A percentile compares a stretch with the other conserved stretches of the same genome.
Evolutionary conservation across 2,888 invertebrate species (phyloP).

Genomic region (Chelonus formosanus): DNA sequence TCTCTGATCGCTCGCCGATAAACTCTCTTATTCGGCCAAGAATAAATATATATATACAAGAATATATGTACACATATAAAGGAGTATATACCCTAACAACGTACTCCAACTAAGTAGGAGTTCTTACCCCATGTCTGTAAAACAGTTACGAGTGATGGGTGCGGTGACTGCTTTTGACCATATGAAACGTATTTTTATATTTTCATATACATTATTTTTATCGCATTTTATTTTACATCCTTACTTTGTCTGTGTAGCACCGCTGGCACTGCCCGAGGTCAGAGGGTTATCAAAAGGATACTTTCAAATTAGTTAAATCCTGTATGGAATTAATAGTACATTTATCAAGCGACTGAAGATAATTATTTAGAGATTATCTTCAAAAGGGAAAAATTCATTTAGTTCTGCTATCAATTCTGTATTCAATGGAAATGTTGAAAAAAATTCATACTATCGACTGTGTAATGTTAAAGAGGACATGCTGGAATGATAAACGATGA

Average conservation of each 20-base stretch:
- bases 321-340: too few relatives aligned
- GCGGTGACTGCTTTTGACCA: neutral
- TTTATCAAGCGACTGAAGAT: too few relatives aligned
- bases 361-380: too few relatives aligned
- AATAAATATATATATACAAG: slow-evolving; percentile 42
- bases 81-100: neutral
- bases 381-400: too few relatives aligned
- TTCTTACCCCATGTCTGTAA: neutral
- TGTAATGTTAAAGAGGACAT: slow-evolving; percentile 3
- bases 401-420: too few relatives aligned
- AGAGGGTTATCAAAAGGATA: too few relatives aligned
- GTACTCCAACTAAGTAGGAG: neutral
- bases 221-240: slow-evolving; percentile 35
- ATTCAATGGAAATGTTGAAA: too few relatives aligned
- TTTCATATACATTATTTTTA: neutral
- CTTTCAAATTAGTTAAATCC: too few relatives aligned
- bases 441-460: neutral
- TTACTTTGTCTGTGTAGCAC: slow-evolving; percentile 13
- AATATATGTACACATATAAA: slow-evolving; percentile 2
- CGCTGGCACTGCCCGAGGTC: too few relatives aligned
- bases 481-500: slow-evolving; percentile 7
- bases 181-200: neutral
- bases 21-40: slow-evolving; percentile 47
- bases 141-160: slow-evolving; percentile 5
- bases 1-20: slow-evolving; percentile 49